Evolutionary conservation across 2,888 invertebrate species (phyloP).

Genomic region (Abrostola triplasia): DNA sequence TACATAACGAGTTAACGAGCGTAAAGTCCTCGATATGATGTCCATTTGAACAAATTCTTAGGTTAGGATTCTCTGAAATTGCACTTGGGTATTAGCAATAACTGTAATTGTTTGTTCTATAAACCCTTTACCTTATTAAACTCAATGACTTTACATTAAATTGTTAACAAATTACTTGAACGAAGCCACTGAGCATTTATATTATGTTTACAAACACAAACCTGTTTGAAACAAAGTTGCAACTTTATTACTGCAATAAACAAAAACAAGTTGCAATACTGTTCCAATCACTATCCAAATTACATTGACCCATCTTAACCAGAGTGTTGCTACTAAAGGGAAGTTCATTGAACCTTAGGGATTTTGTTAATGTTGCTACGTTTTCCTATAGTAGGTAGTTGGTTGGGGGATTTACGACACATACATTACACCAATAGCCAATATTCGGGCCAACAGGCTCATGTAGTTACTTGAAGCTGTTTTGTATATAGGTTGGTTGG

Average conservation of each 20-base stretch:
- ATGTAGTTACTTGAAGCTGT: conserved; percentile 1
- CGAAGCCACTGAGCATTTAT: conserved; percentile 7
- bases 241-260: conserved; percentile 25
- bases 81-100: too few species aligned
- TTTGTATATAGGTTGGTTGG: conserved; percentile 9
- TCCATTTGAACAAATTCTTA: too few species aligned
- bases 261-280: conserved; percentile 47
- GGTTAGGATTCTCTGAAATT: too few species aligned
- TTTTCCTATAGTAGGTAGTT: conserved; percentile 16
- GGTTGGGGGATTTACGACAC: conserved; percentile 26
- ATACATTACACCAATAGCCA: conserved; percentile 27
- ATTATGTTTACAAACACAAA: conserved; percentile 17
- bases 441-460: conserved; percentile 39
- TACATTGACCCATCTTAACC: conserved; percentile 16
- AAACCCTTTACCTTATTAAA: background rate
- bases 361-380: conserved; percentile 29
- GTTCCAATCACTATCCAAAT: conserved; percentile 35
- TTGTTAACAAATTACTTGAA: conserved; percentile 8
- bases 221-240: conserved; percentile 39
- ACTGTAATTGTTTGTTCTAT: too few species aligned
- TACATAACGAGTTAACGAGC: too few species aligned
- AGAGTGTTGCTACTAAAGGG: conserved; percentile 10
- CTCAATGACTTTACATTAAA: background rate
- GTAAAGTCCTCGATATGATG: too few species aligned
- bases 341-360: conserved; percentile 28